Evolutionary conservation across 64 coral and sea anemone genomes (phyloP), one percentile per base, ranked within the genome.

Genomic region (Dendronephthya gigantea): DNA sequence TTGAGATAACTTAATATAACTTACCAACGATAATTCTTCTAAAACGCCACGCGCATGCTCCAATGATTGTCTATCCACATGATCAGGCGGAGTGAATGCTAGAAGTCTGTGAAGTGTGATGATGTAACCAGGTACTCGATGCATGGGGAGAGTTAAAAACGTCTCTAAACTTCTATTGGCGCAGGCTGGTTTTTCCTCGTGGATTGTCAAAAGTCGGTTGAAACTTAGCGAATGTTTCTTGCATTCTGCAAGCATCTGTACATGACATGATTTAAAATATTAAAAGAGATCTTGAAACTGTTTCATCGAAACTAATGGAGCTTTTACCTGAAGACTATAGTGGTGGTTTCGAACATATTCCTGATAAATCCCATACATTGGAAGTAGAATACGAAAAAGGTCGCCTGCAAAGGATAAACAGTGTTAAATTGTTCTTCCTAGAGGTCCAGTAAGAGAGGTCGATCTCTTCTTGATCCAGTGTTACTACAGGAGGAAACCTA

Each of bases 291-390:
- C 4, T 6, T 45, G 41, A 45, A 45, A 45, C 15, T 40, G 59
- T 38, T 35, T 16, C 19, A 33, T 6, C 11, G 11, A 6, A 45
- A 45, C 17, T 14, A 17, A 81, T 1, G 34, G 0, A 65, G n/a
- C 19, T 17, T 47, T 7, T 82, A 93, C 94, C 91, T 97, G 91
- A 28, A 97, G 30, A 51, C 91, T 93, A 69, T 97, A 97, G 59
- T 93, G 91, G 59, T 97, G 94, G 59, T 97, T 97, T 0, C 94
- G 74, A 1, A 97, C 94, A 48, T 97, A 97, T 41, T 97, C 94
- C 38, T 97, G 94, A 39, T 97, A 97, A 48, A 97, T 97, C 37
- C 89, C 93, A 33, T 93, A 83, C 94, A 97, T 97, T 1, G 94
- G 94, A 8, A 97, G 87, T 14, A 97, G 39, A 92, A 97, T 93